Conservation (phyloP, 2,888 invertebrate species). For the Eledone cirrhosa region DNA sequence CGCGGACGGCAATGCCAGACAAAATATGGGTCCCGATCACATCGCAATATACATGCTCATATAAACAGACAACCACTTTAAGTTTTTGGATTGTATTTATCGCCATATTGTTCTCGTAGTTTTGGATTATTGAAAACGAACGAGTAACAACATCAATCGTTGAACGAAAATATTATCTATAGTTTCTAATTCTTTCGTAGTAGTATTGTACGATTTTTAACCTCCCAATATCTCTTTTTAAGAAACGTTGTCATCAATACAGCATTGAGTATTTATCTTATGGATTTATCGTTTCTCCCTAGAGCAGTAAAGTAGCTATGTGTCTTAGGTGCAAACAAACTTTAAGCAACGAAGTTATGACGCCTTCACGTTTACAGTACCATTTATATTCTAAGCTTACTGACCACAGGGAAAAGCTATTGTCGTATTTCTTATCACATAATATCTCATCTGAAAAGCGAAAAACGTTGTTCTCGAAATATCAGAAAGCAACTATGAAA, state of each 20-base stretch:
- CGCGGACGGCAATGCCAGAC: too few species aligned
- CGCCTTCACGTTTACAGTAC: not conserved
- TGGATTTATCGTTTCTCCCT: not conserved
- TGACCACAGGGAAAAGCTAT: not conserved
- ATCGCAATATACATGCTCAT: not conserved
- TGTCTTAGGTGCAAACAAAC: not conserved
- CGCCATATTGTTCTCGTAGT: too few species aligned
- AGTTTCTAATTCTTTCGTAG: not conserved
- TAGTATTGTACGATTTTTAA: not conserved
- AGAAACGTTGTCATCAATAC: not conserved
- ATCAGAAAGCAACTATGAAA: not conserved
- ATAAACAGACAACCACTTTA: not conserved
- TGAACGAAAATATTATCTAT: not conserved
- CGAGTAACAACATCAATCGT: not conserved
- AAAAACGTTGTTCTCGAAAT: not conserved
- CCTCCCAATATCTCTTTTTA: not conserved
- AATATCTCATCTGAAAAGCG: not conserved
- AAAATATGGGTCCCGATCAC: too few species aligned
- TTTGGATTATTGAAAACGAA: too few species aligned
- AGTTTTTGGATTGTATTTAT: too few species aligned
- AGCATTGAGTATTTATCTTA: constrained; percentile 11
- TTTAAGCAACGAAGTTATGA: constrained; percentile 10
- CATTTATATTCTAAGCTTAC: constrained; percentile 7
- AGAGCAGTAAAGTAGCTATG: not conserved
- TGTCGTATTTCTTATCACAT: not conserved